phyloP scores from a whole-genome alignment of 2,888 invertebrate species.

The Trachelus troglodyta region DNA sequence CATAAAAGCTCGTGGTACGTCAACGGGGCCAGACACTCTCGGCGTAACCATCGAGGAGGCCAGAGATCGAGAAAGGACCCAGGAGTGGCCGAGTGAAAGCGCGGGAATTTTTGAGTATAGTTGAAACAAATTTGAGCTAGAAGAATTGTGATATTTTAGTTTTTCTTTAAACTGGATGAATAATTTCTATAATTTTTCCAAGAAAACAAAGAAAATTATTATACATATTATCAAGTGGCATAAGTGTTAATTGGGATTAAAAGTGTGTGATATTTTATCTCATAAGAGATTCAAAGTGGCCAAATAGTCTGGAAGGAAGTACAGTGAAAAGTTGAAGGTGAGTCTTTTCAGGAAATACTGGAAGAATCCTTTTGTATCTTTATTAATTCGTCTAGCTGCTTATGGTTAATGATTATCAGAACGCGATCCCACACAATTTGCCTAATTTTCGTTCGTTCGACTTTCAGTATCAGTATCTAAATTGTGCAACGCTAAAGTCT shows the following conservation, averaged over 20 bases:
- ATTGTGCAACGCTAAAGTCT: background rate
- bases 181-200: background rate
- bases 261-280: background rate
- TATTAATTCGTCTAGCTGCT: background rate
- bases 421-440: background rate
- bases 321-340: background rate
- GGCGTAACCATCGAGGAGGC: conserved; percentile 35
- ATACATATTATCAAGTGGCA: background rate
- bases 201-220: background rate
- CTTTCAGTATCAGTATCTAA: background rate
- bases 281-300: background rate
- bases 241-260: background rate
- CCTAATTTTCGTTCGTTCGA: background rate
- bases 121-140: background rate
- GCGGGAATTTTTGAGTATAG: background rate
- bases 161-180: background rate
- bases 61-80: conserved; percentile 16
- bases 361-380: background rate
- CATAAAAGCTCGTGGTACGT: conserved; percentile 57
- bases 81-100: background rate
- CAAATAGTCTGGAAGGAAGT: background rate
- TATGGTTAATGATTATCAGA: background rate
- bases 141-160: background rate
- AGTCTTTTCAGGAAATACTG: background rate
- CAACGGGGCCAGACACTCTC: conserved; percentile 54